Percentiles rank a stretch among this genome's conserved stretches.
phyloP scores from a whole-genome alignment of 2,888 invertebrate species.

The Drosophila mimetica region DNA sequence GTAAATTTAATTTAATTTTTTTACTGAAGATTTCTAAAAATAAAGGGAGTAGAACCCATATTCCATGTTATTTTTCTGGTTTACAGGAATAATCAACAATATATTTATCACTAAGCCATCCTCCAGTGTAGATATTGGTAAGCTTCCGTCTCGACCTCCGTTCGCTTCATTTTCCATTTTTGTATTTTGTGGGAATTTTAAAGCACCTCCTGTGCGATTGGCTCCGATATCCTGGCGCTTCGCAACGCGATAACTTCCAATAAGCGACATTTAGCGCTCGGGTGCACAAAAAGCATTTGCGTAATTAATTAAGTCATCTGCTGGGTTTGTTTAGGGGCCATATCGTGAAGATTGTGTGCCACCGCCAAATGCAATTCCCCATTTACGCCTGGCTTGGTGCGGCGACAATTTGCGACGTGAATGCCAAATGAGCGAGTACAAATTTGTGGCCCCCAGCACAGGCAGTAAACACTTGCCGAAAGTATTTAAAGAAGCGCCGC shows the following conservation, averaged over 20 bases:
- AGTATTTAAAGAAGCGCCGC: conserved; percentile 16
- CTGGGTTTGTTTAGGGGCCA: conserved; percentile 25
- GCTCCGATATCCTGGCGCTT: conserved; percentile 5
- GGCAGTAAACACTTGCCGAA: conserved; percentile 28
- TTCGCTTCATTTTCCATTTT: conserved; percentile 17
- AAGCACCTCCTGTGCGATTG: conserved; percentile 55
- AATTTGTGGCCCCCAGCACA: conserved; percentile 24
- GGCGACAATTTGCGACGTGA: conserved; percentile 33
- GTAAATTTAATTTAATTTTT: too few species aligned
- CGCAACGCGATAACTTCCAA: conserved; percentile 43
- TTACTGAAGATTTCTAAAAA: too few species aligned
- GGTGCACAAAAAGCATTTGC: conserved; percentile 41
- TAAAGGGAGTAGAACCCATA: too few species aligned
- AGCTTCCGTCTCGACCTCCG: conserved; percentile 21
- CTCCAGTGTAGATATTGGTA: conserved; percentile 1
- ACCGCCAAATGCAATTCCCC: conserved; percentile 35
- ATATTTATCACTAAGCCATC: too few species aligned
- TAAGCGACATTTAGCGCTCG: conserved; percentile 41
- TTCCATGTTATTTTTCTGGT: too few species aligned
- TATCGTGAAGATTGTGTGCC: conserved; percentile 17
- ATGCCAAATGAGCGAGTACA: conserved; percentile 37
- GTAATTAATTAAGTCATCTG: conserved; percentile 57
- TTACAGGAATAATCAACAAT: too few species aligned
- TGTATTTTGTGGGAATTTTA: conserved; percentile 20
- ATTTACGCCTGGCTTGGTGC: conserved; percentile 32